These are phyloP conservation scores for Enteromius thamalakanensis DNA, from an alignment of 2,797 vertebrate genomes.

Conservation along the genomic window DNA sequence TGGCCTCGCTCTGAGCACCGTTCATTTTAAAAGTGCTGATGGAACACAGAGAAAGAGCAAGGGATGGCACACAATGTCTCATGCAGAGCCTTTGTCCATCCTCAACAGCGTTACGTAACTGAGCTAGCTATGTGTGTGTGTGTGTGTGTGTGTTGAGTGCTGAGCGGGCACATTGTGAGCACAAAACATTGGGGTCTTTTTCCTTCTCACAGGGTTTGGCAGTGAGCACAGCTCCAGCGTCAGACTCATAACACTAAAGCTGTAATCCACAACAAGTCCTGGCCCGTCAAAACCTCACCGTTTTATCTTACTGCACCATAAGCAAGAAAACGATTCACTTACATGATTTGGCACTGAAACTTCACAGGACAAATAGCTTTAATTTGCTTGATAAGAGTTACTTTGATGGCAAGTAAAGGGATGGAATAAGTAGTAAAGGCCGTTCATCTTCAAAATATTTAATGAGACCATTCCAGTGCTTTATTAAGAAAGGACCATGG, in stretches of 20 bases:
- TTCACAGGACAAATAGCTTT: not conserved
- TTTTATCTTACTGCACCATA: not conserved
- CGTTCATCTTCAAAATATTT: not conserved
- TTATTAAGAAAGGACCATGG: slow-evolving; percentile 7
- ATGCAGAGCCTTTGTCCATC: slow-evolving; percentile 31
- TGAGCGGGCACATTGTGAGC: slow-evolving; percentile 35
- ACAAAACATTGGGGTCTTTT: slow-evolving; percentile 32
- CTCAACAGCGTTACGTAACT: slow-evolving; percentile 39
- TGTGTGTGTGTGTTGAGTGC: not conserved
- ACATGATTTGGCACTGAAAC: not conserved
- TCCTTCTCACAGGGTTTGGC: slow-evolving; percentile 46
- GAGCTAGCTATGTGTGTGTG: not conserved
- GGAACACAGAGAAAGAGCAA: slow-evolving; percentile 12
- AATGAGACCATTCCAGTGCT: not conserved
- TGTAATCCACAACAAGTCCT: slow-evolving; percentile 22
- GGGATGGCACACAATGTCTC: slow-evolving; percentile 37
- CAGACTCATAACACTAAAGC: slow-evolving; percentile 30
- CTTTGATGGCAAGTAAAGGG: not conserved
- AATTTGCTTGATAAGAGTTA: not conserved
- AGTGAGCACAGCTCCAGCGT: slow-evolving; percentile 16
- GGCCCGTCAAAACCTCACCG: not conserved
- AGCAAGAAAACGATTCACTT: not conserved
- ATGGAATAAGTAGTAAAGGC: not conserved
- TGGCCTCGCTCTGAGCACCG: not conserved
- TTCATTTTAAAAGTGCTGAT: slow-evolving; percentile 31